Evolutionary conservation across 2,113 vertebrate genomes (phyloP).

Genomic region (Pelobates fuscus): DNA sequence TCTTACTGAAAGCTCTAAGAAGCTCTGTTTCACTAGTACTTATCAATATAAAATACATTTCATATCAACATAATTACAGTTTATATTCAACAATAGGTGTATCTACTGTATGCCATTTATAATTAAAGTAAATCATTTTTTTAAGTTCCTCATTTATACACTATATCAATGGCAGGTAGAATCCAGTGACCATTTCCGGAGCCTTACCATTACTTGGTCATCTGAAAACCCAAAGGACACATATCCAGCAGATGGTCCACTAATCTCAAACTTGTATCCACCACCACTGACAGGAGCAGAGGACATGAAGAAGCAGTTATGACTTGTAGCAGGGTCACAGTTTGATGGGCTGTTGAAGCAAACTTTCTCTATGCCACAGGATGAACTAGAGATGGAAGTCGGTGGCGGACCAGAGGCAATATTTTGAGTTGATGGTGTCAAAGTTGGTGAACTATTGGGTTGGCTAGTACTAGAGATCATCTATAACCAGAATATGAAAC

Average conservation of each 20-base stretch:
- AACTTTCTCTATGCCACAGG: constrained; percentile 65
- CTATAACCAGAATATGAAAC: constrained; percentile 6
- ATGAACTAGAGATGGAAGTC: constrained; percentile 45
- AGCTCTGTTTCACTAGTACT: no score
- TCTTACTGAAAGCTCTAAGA: no score
- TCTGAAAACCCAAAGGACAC: constrained; percentile 72
- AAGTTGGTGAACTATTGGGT: neutral
- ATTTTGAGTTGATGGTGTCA: neutral
- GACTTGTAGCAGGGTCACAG: constrained; percentile 62
- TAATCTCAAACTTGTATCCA: constrained; percentile 60
- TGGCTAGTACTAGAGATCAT: neutral
- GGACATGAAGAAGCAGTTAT: constrained; percentile 70
- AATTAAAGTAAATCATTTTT: no score
- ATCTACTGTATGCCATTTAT: no score
- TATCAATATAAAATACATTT: no score
- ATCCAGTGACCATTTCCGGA: no score
- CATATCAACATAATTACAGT: no score
- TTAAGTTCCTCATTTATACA: no score
- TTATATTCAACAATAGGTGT: no score
- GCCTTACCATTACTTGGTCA: constrained; percentile 70
- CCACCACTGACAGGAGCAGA: constrained; percentile 33
- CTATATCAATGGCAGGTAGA: no score
- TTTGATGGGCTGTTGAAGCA: constrained; percentile 66
- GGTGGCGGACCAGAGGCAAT: neutral
- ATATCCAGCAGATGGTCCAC: constrained; percentile 65